Evolutionary conservation across 1,140 invertebrate species (phyloP).

Genomic region (Lamellibrachia luymesi): DNA sequence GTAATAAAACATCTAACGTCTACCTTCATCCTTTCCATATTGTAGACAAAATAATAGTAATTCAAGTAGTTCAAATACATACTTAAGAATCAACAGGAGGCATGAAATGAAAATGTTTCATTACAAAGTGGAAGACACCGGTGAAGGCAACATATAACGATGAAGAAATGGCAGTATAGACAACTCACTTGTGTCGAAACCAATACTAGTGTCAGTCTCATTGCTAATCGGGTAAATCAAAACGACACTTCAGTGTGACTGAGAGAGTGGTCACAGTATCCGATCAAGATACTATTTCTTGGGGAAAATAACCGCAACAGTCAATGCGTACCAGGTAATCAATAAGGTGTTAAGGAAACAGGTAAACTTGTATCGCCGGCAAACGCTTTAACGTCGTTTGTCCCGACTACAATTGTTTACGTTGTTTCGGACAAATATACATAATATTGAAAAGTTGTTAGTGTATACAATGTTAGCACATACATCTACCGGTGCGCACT

Average conservation of each 20-base stretch:
- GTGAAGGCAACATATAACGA: neutral
- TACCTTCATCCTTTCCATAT: neutral
- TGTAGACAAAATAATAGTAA: no score
- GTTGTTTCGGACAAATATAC: neutral
- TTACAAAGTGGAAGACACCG: neutral
- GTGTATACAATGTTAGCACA: neutral
- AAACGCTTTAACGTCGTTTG: neutral
- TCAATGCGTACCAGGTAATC: neutral
- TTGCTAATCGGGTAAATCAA: neutral
- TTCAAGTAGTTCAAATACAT: neutral
- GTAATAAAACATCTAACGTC: neutral
- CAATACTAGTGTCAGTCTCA: neutral
- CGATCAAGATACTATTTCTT: neutral
- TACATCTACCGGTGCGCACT: neutral
- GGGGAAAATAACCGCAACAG: neutral
- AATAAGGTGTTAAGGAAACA: no score
- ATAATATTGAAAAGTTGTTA: neutral
- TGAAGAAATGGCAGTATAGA: neutral
- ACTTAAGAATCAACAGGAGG: neutral
- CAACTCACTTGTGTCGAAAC: neutral
- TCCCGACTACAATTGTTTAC: neutral
- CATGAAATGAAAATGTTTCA: neutral
- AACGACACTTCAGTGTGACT: neutral
- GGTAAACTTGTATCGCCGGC: neutral
- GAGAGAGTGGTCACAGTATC: neutral